phyloP scores from a whole-genome alignment of 1,140 invertebrate genomes.

The Liolophura sinensis region DNA sequence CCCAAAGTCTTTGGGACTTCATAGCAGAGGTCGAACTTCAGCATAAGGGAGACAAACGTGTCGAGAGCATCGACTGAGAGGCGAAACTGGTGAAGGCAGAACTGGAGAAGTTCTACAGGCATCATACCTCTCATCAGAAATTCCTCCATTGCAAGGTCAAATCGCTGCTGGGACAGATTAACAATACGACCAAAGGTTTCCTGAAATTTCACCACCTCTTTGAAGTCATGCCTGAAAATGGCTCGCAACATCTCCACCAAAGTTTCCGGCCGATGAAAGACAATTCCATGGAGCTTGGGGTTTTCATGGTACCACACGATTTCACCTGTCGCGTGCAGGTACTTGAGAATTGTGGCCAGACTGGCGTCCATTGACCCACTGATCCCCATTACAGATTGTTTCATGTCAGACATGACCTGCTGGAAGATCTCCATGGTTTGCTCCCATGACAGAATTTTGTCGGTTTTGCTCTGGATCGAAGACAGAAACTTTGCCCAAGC shows the following conservation, averaged over 20 bases:
- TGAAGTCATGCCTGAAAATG: conserved; percentile 51
- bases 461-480: conserved; percentile 32
- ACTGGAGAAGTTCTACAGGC: conserved; percentile 43
- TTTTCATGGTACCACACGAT: conserved; percentile 52
- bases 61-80: conserved; percentile 39
- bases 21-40: conserved; percentile 52
- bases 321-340: conserved; percentile 48
- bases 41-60: conserved; percentile 45
- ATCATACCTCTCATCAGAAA: conserved; percentile 45
- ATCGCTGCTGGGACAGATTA: conserved; percentile 28
- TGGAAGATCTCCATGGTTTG: conserved; percentile 36
- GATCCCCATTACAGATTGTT: conserved; percentile 39
- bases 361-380: conserved; percentile 41
- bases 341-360: conserved; percentile 41
- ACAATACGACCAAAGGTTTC: background rate
- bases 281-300: conserved; percentile 33
- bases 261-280: conserved; percentile 50
- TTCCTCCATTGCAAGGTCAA: conserved; percentile 40
- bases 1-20: conserved; percentile 30
- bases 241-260: conserved; percentile 51
- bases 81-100: conserved; percentile 40
- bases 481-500: conserved; percentile 45
- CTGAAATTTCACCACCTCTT: conserved; percentile 37
- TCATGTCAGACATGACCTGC: conserved; percentile 31
- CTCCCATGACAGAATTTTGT: conserved; percentile 34